Conservation (phyloP, 2,113 vertebrate genomes). For the Penelope pileata region DNA sequence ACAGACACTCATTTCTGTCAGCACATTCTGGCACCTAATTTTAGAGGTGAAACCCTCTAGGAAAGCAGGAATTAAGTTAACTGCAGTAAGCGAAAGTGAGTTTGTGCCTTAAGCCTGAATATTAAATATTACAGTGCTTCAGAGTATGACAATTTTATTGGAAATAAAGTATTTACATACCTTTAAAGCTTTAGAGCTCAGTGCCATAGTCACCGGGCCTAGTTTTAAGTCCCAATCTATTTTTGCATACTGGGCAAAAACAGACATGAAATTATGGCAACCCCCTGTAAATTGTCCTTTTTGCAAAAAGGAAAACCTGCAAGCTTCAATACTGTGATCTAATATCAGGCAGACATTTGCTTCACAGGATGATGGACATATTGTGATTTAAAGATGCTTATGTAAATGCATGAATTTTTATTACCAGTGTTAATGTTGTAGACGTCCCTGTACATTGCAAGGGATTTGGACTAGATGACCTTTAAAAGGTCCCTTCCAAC, state of each 20-base stretch:
- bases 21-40: not conserved
- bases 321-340: not conserved
- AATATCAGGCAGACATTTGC: not conserved
- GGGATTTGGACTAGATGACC: too few relatives aligned
- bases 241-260: not conserved
- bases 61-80: not conserved
- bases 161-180: not conserved
- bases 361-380: not conserved
- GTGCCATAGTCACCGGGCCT: not conserved
- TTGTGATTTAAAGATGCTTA: not conserved
- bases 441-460: too few relatives aligned
- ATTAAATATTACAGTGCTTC: not conserved
- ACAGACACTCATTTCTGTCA: not conserved
- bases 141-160: not conserved
- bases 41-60: not conserved
- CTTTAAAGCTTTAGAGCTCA: not conserved
- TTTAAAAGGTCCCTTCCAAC: too few relatives aligned
- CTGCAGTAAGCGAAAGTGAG: not conserved
- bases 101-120: not conserved
- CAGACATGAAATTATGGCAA: not conserved
- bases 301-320: not conserved
- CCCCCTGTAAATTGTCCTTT: not conserved
- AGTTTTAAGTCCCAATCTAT: not conserved
- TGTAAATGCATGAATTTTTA: not conserved
- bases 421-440: not conserved